phyloP scores from a whole-genome alignment of 2,888 invertebrate species.

The Panzeria rudis region DNA sequence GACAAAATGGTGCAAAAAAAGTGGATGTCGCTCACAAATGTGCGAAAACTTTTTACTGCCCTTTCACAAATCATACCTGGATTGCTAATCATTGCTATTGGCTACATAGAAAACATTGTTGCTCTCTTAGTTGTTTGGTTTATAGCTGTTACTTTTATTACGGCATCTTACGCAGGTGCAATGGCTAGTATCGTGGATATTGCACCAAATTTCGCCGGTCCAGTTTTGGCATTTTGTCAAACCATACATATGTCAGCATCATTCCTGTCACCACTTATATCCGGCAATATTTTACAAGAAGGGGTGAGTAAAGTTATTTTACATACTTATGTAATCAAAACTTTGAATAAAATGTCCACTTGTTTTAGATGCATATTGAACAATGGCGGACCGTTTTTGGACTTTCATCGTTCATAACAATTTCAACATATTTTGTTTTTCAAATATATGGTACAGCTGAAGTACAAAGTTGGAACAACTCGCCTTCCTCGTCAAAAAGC shows the following conservation, averaged over 20 bases:
- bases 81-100: constrained; percentile 86
- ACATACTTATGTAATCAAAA: background rate
- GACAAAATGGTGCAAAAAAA: constrained; percentile 86
- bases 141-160: constrained; percentile 88
- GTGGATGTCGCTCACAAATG: constrained; percentile 86
- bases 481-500: constrained; percentile 3
- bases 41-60: constrained; percentile 88
- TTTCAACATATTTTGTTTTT: constrained; percentile 87
- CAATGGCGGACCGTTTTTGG: constrained; percentile 88
- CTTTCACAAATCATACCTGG: constrained; percentile 89
- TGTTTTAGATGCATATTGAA: constrained; percentile 81
- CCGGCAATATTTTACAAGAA: constrained; percentile 86
- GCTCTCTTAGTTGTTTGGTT: constrained; percentile 88
- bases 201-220: constrained; percentile 90
- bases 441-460: constrained; percentile 88
- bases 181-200: constrained; percentile 91
- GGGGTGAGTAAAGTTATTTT: constrained; percentile 83
- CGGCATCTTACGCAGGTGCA: constrained; percentile 89
- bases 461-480: constrained; percentile 83
- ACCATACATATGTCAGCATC: constrained; percentile 91
- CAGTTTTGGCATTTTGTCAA: constrained; percentile 89
- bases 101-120: constrained; percentile 86
- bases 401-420: constrained; percentile 86
- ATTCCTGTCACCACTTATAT: constrained; percentile 87
- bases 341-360: background rate